These are phyloP conservation scores for Buathra laborator DNA, from an alignment of 2,888 invertebrate species.

Conservation along the genomic window DNA sequence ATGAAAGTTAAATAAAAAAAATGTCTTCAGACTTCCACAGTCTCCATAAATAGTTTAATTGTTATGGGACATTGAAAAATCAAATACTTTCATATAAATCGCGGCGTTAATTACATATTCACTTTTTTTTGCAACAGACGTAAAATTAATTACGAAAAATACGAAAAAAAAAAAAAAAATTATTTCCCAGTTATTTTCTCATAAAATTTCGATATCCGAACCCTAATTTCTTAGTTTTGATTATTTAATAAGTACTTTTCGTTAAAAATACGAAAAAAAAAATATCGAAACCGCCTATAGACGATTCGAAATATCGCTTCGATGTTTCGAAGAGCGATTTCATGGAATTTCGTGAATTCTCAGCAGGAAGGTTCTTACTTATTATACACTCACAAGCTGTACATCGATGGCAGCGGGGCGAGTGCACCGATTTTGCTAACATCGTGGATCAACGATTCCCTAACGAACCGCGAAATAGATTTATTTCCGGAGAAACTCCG, in stretches of 20 bases:
- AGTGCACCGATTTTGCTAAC: conserved; percentile 89
- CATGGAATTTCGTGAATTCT: conserved; percentile 5
- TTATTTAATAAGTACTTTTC: neutral
- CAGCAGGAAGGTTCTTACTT: conserved; percentile 90
- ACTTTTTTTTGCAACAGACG: no score
- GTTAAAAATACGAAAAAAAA: neutral
- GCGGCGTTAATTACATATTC: no score
- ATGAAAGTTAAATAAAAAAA: neutral
- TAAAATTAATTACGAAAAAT: no score
- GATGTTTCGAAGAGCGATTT: neutral
- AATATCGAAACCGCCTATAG: neutral
- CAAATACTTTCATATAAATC: no score
- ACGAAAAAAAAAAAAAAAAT: no score
- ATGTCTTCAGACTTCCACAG: neutral
- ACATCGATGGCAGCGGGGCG: conserved; percentile 90
- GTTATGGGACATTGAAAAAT: no score
- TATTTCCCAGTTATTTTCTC: neutral
- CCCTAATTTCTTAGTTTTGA: neutral
- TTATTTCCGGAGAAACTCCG: conserved; percentile 90
- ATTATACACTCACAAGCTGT: conserved; percentile 91
- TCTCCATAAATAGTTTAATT: neutral
- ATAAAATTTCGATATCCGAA: neutral
- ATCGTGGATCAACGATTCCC: conserved; percentile 89
- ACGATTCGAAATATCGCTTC: neutral
- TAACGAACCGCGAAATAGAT: conserved; percentile 87